These are phyloP conservation scores for Hemaris fuciformis DNA, from an alignment of 2,888 invertebrate genomes.

Conservation along the genomic window DNA sequence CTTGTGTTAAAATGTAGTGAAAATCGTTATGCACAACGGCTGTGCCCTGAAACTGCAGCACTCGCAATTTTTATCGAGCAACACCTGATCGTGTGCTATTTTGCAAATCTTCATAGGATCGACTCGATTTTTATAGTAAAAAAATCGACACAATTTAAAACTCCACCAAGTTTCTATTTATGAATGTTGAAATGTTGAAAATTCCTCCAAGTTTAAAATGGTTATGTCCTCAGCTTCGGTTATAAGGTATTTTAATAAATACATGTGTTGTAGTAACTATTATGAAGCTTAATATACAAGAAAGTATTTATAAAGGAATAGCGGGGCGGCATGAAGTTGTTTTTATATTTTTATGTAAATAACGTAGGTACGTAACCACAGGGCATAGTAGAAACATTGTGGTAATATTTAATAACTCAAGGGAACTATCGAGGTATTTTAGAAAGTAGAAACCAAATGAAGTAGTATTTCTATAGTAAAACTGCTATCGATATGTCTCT, in stretches of 20 bases:
- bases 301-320: too few relatives aligned
- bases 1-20: background rate
- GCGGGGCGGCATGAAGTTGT: too few relatives aligned
- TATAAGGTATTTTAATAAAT: too few relatives aligned
- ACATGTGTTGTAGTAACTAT: too few relatives aligned
- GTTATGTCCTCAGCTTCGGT: too few relatives aligned
- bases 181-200: background rate
- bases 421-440: background rate
- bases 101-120: background rate
- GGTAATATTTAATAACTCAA: too few relatives aligned
- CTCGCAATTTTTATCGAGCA: background rate
- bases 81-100: slow-evolving; percentile 1
- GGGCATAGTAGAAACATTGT: too few relatives aligned
- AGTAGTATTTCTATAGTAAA: background rate
- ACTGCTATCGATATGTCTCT: background rate
- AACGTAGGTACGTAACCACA: too few relatives aligned
- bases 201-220: too few relatives aligned
- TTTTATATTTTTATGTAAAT: too few relatives aligned
- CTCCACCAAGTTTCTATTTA: background rate
- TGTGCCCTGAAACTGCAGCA: background rate
- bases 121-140: background rate
- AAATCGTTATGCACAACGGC: background rate
- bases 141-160: background rate
- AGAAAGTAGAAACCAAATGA: background rate
- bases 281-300: too few relatives aligned